These are phyloP conservation scores for Triplophysa tibetana DNA, from an alignment of 2,113 vertebrate genomes.

Conservation along the genomic window DNA sequence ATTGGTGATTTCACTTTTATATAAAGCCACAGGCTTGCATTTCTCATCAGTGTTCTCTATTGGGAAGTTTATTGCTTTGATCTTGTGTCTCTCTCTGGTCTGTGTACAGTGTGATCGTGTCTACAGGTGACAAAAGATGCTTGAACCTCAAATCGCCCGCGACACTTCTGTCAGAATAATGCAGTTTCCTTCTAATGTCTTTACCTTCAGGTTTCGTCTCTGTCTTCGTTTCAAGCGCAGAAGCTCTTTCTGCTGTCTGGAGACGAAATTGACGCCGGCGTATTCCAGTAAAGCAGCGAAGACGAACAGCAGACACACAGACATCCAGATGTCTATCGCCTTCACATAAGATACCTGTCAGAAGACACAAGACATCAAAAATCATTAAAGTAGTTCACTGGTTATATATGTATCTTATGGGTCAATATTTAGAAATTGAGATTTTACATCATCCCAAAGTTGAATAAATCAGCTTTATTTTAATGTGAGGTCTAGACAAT, in stretches of 20 bases:
- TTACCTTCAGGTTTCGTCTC: slow-evolving; percentile 89
- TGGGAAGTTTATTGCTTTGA: too few relatives aligned
- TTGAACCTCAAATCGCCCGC: background rate
- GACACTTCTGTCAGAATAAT: background rate
- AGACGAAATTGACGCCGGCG: slow-evolving; percentile 98
- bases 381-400: too few relatives aligned
- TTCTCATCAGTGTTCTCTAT: too few relatives aligned
- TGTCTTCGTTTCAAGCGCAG: slow-evolving; percentile 91
- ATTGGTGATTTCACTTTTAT: too few relatives aligned
- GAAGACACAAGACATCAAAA: slow-evolving; percentile 32
- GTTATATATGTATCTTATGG: too few relatives aligned
- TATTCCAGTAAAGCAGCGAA: slow-evolving; percentile 97
- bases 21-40: too few relatives aligned
- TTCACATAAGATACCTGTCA: slow-evolving; percentile 96
- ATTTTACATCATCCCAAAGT: too few relatives aligned
- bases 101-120: background rate
- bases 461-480: too few relatives aligned
- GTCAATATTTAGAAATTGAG: too few relatives aligned
- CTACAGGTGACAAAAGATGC: background rate
- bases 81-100: background rate
- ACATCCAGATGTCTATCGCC: slow-evolving; percentile 99
- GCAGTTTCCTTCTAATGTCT: background rate
- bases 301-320: slow-evolving; percentile 97
- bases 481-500: too few relatives aligned
- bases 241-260: slow-evolving; percentile 98